Evolutionary conservation across 30 jellyfish, hydroid and myxozoan genomes (phyloP), one percentile per base, ranked within the genome.

Genomic region (Rhopilema esculentum): DNA sequence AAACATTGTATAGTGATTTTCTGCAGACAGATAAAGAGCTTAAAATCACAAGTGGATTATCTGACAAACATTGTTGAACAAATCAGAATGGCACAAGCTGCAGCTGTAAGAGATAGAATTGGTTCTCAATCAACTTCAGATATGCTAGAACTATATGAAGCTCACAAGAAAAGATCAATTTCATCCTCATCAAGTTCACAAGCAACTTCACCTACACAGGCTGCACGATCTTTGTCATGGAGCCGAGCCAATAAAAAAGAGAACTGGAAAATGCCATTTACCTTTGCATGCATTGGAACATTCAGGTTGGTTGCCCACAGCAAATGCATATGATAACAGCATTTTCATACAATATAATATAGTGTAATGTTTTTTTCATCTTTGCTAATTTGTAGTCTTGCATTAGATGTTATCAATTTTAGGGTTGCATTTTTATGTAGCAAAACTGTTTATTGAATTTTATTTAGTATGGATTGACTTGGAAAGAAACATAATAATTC

Each of bases 181-280:
- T 72, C 91, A 33, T 80, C 90, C 64, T 72, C 88, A 1, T 80
- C 91, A 74, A n/a, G 72, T 26, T 49, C 30, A 12, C 83, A 85
- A 1, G 89, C 66, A 30, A 32, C 96, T 68, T 69, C 92, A 8
- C 79, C 97, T 8, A 50, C 82, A 1, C 70, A 88, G n/a, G 66
- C 84, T 0, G 65, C 61, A 4, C 17, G 86, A 15, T 48, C 97
- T 8, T 27, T 89, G n/a, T 53, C 88, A 6, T 61, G 78, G 83
- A 57, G 81, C 57, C 24, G 51, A 20, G 28, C 69, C 22, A 23
- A 21, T 73, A 87, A 70, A 79, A 22, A 25, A 22, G 99, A 88
- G 51, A 81, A 77, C 72, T 95, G 99, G 99, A 95, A 95, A 77
- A 95, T 95, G 99, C 99, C 99, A 51, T 86, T 95, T 31, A 87